Conservation (phyloP, 2,888 invertebrate genomes). For the Andrena praecox region DNA sequence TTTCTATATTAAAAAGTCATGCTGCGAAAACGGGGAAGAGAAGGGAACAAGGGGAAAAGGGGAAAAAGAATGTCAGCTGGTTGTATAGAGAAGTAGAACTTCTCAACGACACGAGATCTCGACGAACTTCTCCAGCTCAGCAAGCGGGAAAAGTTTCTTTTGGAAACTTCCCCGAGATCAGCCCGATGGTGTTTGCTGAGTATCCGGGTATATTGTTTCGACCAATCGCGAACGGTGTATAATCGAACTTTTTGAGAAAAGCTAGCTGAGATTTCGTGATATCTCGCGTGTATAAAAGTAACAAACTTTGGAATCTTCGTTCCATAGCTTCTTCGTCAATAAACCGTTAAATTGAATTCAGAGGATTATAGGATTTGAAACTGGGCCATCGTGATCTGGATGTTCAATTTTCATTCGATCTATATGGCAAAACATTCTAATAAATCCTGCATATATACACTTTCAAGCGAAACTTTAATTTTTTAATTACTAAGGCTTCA, state of each 20-base stretch:
- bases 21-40: constrained; percentile 10
- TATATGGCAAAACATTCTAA: neutral
- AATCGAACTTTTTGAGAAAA: constrained; percentile 22
- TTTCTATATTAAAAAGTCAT: constrained; percentile 31
- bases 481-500: neutral
- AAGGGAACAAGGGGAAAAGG: constrained; percentile 9
- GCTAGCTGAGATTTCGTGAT: neutral
- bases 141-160: constrained; percentile 22
- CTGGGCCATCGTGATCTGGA: neutral
- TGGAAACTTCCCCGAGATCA: constrained; percentile 33
- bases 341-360: neutral
- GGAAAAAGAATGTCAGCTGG: constrained; percentile 23
- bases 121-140: constrained; percentile 9
- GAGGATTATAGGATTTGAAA: neutral
- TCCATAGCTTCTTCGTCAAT: neutral
- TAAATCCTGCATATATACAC: neutral
- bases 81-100: constrained; percentile 36
- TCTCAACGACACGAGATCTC: constrained; percentile 56
- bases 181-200: constrained; percentile 24
- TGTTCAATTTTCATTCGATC: neutral
- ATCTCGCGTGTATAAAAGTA: neutral
- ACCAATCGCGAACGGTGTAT: constrained; percentile 24
- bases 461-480: neutral
- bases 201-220: constrained; percentile 38
- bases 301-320: constrained; percentile 5